Conservation (phyloP, 1,140 invertebrate genomes). For the Scylla paramamosain region DNA sequence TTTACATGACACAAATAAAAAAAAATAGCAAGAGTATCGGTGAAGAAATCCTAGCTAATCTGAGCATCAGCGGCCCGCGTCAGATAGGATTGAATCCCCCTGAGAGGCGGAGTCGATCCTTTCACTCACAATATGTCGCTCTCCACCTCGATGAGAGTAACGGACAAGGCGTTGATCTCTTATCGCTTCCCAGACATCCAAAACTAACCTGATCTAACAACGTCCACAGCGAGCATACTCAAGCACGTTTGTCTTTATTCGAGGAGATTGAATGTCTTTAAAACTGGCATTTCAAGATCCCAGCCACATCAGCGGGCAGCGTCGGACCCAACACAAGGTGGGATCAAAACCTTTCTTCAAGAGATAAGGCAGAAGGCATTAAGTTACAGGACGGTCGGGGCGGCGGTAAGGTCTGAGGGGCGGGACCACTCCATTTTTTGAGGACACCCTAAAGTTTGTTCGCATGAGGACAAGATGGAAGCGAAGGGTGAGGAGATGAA, state of each 20-base stretch:
- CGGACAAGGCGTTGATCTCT: constrained; percentile 14
- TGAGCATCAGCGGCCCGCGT: constrained; percentile 72
- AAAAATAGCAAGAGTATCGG: constrained; percentile 73
- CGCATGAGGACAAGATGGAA: neutral
- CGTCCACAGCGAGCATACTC: neutral
- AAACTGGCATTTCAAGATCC: neutral
- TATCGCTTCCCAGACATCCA: neutral
- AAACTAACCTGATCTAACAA: constrained; percentile 17
- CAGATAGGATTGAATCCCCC: constrained; percentile 74
- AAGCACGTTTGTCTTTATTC: neutral
- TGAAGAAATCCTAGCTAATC: constrained; percentile 75
- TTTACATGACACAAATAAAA: constrained; percentile 47
- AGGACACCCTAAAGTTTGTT: constrained; percentile 44
- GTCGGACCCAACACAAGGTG: constrained; percentile 35
- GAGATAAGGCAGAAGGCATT: constrained; percentile 73
- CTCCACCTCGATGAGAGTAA: constrained; percentile 48
- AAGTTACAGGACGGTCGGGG: constrained; percentile 65
- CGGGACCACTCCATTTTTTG: constrained; percentile 49
- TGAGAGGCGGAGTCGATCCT: constrained; percentile 73
- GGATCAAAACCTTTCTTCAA: constrained; percentile 67
- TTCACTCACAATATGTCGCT: constrained; percentile 73
- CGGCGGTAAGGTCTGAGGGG: constrained; percentile 39
- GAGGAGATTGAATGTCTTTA: neutral
- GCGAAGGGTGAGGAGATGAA: constrained; percentile 29
- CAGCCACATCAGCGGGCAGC: constrained; percentile 40